Evolutionary conservation across 2,113 vertebrate genomes (phyloP).

Genomic region (Falco punctatus): DNA sequence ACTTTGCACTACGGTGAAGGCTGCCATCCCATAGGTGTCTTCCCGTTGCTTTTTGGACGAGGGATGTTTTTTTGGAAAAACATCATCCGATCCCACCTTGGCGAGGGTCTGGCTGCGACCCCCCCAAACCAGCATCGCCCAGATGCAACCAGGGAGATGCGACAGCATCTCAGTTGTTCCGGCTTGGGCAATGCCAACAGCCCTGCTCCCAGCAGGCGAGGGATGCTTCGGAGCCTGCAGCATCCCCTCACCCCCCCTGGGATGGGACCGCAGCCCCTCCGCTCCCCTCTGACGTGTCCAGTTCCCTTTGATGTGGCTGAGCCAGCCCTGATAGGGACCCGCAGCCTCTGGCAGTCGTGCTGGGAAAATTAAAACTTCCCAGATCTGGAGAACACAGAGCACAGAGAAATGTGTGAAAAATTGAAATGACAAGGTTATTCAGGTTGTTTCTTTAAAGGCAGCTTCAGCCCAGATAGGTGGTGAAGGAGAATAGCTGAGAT

Average conservation of each 20-base stretch:
- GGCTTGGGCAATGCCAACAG: no score
- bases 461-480: not conserved
- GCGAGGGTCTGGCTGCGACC: not conserved
- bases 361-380: slow-evolving; percentile 53
- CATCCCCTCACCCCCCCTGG: no score
- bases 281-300: slow-evolving; percentile 6
- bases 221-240: not conserved
- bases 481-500: not conserved
- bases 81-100: not conserved
- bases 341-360: slow-evolving; percentile 45
- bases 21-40: accelerated
- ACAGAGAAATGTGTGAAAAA: slow-evolving; percentile 39
- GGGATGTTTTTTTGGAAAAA: not conserved
- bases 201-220: not conserved
- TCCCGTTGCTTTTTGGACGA: not conserved
- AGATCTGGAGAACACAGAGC: not conserved
- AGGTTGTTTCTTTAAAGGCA: not conserved
- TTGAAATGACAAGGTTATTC: slow-evolving; percentile 57
- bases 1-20: not conserved
- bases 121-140: accelerated
- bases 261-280: not conserved
- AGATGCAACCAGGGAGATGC: not conserved
- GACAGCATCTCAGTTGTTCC: not conserved
- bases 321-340: slow-evolving; percentile 42
- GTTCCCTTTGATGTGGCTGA: slow-evolving; percentile 52